These are phyloP conservation scores for Apis laboriosa DNA, from an alignment of 1,140 invertebrate species.

Conservation along the genomic window DNA sequence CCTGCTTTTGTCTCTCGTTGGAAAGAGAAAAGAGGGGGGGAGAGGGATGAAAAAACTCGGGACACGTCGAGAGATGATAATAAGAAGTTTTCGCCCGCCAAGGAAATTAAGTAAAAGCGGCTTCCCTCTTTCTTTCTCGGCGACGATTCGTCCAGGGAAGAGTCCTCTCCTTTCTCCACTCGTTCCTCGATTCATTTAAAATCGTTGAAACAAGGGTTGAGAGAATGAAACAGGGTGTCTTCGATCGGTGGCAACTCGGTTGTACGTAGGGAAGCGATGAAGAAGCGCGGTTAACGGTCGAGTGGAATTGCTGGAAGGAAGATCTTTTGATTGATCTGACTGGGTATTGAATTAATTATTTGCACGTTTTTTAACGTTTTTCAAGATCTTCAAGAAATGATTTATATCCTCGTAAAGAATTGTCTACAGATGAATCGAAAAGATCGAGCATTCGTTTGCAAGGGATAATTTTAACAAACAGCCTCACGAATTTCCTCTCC, in stretches of 20 bases:
- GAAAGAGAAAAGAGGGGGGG: not conserved
- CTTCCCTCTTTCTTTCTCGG: slow-evolving; percentile 34
- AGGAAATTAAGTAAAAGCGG: slow-evolving; percentile 74
- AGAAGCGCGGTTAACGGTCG: slow-evolving; percentile 16
- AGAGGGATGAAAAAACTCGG: slow-evolving; percentile 60
- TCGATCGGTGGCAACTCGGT: slow-evolving; percentile 26
- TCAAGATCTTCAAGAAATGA: slow-evolving; percentile 10
- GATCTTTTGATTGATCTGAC: too few relatives aligned
- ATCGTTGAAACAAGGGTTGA: not conserved
- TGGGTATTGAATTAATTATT: not conserved
- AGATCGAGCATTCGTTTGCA: too few relatives aligned
- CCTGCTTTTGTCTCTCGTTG: slow-evolving; percentile 73
- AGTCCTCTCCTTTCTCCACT: not conserved
- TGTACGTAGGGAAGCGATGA: slow-evolving; percentile 25
- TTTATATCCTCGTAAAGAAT: too few relatives aligned
- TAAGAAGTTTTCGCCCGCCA: slow-evolving; percentile 74
- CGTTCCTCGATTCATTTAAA: slow-evolving; percentile 1
- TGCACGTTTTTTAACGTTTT: too few relatives aligned
- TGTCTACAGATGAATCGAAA: too few relatives aligned
- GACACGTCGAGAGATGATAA: slow-evolving; percentile 75
- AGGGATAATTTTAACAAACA: too few relatives aligned
- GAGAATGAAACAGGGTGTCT: not conserved
- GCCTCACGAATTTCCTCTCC: too few relatives aligned
- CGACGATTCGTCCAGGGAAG: slow-evolving; percentile 13
- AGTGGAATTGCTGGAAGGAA: not conserved